Percentiles rank a stretch among this genome's conserved stretches.
Conservation (phyloP, 2,888 invertebrate species). For the Epinotia bilunana region DNA sequence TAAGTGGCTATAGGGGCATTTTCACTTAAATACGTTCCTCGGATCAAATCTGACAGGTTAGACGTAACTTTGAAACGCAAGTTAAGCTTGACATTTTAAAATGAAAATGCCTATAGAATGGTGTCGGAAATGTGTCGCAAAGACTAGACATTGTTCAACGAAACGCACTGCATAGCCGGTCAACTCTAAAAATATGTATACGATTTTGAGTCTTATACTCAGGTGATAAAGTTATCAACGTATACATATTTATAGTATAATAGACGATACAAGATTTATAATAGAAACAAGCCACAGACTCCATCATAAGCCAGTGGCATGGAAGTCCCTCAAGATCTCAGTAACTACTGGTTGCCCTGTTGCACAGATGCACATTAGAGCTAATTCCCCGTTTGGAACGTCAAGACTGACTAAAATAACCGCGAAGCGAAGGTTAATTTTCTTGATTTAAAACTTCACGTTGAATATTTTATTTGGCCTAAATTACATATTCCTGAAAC, state of each 20-base stretch:
- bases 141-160: slow-evolving; percentile 57
- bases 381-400: neutral
- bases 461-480: neutral
- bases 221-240: neutral
- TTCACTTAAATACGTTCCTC: no score
- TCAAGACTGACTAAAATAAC: neutral
- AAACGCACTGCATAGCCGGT: slow-evolving; percentile 51
- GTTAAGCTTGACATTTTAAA: no score
- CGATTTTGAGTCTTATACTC: neutral
- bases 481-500: no score
- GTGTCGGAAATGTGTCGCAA: slow-evolving; percentile 6
- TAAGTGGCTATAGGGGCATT: no score
- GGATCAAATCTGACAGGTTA: no score
- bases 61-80: no score
- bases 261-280: neutral
- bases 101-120: no score
- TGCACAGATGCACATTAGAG: neutral
- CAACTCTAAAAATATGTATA: slow-evolving; percentile 1
- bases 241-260: neutral
- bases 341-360: neutral
- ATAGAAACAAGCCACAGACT: slow-evolving; percentile 4
- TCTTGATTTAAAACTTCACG: neutral
- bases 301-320: neutral
- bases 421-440: neutral
- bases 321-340: neutral